Conservation (phyloP, 2,888 invertebrate genomes). For the Diadegma fenestrale region DNA sequence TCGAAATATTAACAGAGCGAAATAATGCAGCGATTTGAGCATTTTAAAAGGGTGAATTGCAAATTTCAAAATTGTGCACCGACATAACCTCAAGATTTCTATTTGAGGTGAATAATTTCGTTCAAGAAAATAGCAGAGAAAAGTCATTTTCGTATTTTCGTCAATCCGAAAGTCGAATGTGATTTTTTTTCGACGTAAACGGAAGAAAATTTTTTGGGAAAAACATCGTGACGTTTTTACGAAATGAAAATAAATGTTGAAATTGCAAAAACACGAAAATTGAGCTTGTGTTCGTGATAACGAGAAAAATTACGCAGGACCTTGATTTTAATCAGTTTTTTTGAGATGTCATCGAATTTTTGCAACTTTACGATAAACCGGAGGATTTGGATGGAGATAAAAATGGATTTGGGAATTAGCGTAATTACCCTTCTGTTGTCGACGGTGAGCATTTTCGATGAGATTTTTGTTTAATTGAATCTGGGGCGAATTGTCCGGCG, state of each 20-base stretch:
- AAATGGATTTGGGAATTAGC: not conserved
- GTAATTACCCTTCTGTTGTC: constrained; percentile 57
- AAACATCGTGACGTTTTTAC: not conserved
- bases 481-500: constrained; percentile 4
- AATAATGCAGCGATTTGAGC: not conserved
- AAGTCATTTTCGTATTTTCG: not conserved
- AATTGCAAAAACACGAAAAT: not conserved
- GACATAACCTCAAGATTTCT: not conserved
- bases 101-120: not conserved
- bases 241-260: not conserved
- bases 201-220: not conserved
- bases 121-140: not conserved
- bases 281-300: not conserved
- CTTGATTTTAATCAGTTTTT: not conserved
- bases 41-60: not conserved
- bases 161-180: not conserved
- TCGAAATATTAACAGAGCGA: not conserved
- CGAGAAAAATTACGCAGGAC: not conserved
- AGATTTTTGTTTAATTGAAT: constrained; percentile 5
- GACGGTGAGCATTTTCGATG: constrained; percentile 49
- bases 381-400: not conserved
- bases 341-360: not conserved
- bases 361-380: not conserved
- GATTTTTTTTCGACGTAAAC: not conserved
- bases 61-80: not conserved